Percentiles rank a stretch among this genome's conserved stretches.
These are phyloP conservation scores for Tyria jacobaeae DNA, from an alignment of 2,888 invertebrate species.

Conservation along the genomic window DNA sequence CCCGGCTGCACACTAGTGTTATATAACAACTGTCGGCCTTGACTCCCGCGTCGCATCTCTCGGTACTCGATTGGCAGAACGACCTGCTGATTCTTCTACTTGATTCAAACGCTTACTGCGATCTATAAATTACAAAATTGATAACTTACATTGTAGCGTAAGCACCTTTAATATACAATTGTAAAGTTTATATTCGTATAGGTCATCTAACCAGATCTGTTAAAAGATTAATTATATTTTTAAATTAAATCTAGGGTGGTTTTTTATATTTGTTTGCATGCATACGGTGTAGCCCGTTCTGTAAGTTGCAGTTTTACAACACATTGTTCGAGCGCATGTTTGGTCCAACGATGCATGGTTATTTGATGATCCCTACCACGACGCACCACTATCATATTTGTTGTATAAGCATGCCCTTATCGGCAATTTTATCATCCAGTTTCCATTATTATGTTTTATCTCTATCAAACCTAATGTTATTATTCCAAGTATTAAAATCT, in stretches of 20 bases:
- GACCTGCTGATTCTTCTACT: slow-evolving; percentile 54
- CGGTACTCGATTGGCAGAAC: slow-evolving; percentile 64
- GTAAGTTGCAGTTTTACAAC: slow-evolving; percentile 58
- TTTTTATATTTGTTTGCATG: slow-evolving; percentile 10
- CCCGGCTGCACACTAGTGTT: slow-evolving; percentile 72
- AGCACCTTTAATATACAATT: slow-evolving; percentile 21
- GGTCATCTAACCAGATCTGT: slow-evolving; percentile 2
- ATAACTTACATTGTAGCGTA: slow-evolving; percentile 38
- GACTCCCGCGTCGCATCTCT: slow-evolving; percentile 82
- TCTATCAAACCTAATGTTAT: slow-evolving; percentile 11
- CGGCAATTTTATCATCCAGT: slow-evolving; percentile 18
- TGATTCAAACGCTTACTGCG: slow-evolving; percentile 30
- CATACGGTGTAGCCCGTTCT: slow-evolving; percentile 20
- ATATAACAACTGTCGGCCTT: slow-evolving; percentile 82
- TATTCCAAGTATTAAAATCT: slow-evolving; percentile 2
- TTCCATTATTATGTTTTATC: slow-evolving; percentile 17
- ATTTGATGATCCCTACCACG: slow-evolving; percentile 39
- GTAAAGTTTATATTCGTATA: slow-evolving; percentile 19
- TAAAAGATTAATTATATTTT: slow-evolving; percentile 24
- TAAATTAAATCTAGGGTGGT: slow-evolving; percentile 26
- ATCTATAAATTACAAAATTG: slow-evolving; percentile 41
- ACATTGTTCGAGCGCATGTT: slow-evolving; percentile 40
- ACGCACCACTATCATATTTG: slow-evolving; percentile 21
- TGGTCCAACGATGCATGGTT: slow-evolving; percentile 47
- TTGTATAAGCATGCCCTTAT: slow-evolving; percentile 13